Percentiles rank a stretch among this genome's conserved stretches.
Conservation (phyloP, 2,113 vertebrate species). For the Oreochromis niloticus region DNA sequence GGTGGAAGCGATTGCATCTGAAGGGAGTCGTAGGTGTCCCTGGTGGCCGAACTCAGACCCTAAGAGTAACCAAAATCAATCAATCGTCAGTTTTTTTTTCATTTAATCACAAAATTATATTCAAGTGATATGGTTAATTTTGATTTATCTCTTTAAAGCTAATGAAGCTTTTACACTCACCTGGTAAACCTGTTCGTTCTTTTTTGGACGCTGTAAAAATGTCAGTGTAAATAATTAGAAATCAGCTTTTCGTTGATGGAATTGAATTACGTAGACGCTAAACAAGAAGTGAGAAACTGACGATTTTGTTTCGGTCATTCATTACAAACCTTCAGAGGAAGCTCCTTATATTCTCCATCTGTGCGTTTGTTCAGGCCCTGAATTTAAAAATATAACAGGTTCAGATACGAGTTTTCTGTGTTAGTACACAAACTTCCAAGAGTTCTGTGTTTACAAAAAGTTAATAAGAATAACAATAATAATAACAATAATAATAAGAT, state of each 20-base stretch:
- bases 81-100: not conserved
- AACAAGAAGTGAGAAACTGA: not conserved
- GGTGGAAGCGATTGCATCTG: slow-evolving; percentile 79
- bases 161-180: slow-evolving; percentile 31
- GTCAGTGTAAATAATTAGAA: not conserved
- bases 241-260: not conserved
- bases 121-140: not conserved
- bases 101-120: not conserved
- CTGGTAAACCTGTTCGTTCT: slow-evolving; percentile 64
- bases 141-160: not conserved
- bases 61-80: slow-evolving; percentile 27
- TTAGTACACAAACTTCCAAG: not conserved
- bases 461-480: not conserved
- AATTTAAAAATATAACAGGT: not conserved
- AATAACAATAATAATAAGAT: not conserved
- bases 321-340: slow-evolving; percentile 46
- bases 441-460: not conserved
- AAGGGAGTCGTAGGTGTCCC: slow-evolving; percentile 87
- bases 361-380: slow-evolving; percentile 26
- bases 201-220: slow-evolving; percentile 50
- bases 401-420: not conserved
- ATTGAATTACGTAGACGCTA: not conserved
- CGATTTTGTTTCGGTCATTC: not conserved
- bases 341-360: slow-evolving; percentile 55
- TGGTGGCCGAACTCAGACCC: slow-evolving; percentile 81